These are phyloP conservation scores for Penaeus vannamei DNA, from an alignment of 1,140 invertebrate species.

Conservation along the genomic window DNA sequence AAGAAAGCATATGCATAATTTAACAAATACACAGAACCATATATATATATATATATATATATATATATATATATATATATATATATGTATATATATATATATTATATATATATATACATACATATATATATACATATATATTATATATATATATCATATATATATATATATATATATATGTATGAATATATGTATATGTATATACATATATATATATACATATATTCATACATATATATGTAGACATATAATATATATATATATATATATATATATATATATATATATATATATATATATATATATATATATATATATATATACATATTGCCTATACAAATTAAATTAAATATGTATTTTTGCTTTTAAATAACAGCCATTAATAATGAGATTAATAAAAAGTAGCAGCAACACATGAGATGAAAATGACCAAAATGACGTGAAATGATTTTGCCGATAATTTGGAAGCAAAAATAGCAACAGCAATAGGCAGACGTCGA, in stretches of 20 bases:
- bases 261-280: neutral
- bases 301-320: neutral
- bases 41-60: neutral
- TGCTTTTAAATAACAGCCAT: too few relatives aligned
- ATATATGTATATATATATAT: neutral
- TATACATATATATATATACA: neutral
- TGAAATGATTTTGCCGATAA: neutral
- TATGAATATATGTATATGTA: neutral
- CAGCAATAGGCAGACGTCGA: neutral
- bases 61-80: neutral
- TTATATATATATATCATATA: neutral
- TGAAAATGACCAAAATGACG: neutral
- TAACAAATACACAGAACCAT: too few relatives aligned
- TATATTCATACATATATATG: neutral
- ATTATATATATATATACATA: neutral
- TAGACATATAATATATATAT: neutral
- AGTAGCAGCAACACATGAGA: too few relatives aligned
- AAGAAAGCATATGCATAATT: too few relatives aligned
- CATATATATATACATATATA: neutral
- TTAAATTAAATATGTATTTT: neutral
- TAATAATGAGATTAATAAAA: too few relatives aligned
- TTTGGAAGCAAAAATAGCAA: constrained; percentile 10
- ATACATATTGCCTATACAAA: neutral
- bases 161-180: too few relatives aligned
- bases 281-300: neutral